These are phyloP conservation scores for Wasmannia auropunctata DNA, from an alignment of 1,140 invertebrate genomes.

Conservation along the genomic window DNA sequence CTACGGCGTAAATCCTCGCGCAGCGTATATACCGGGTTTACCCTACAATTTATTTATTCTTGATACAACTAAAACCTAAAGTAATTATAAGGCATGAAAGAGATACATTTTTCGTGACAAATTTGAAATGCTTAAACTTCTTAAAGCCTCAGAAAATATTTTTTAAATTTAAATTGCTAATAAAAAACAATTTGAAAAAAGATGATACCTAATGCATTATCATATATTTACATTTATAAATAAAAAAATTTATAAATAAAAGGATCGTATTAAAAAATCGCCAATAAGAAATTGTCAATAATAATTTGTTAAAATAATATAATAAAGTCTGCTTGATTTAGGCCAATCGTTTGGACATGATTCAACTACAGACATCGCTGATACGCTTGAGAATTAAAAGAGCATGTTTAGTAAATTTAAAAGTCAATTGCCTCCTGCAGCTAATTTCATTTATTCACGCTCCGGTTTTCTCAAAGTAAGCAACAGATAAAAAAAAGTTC, in stretches of 20 bases:
- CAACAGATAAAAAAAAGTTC: neutral
- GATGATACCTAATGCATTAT: no score
- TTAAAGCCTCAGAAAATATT: neutral
- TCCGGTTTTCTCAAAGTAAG: neutral
- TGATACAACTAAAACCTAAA: no score
- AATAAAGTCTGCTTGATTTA: no score
- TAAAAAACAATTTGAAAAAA: neutral
- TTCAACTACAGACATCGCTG: conserved; percentile 24
- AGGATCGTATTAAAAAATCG: no score
- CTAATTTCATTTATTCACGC: neutral
- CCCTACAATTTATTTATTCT: no score
- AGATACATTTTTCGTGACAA: no score
- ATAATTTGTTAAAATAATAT: neutral
- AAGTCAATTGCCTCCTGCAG: conserved; percentile 16
- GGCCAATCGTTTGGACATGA: conserved; percentile 6
- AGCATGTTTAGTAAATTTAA: conserved; percentile 28
- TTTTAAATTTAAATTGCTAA: neutral
- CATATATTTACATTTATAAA: no score
- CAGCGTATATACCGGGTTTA: no score
- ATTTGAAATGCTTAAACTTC: no score
- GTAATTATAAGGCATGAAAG: no score
- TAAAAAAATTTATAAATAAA: no score
- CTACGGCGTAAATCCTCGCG: no score
- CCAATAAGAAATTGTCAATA: neutral
- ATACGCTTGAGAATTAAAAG: conserved; percentile 19